phyloP scores from a whole-genome alignment of 2,888 invertebrate species.

The Anodontia alba region DNA sequence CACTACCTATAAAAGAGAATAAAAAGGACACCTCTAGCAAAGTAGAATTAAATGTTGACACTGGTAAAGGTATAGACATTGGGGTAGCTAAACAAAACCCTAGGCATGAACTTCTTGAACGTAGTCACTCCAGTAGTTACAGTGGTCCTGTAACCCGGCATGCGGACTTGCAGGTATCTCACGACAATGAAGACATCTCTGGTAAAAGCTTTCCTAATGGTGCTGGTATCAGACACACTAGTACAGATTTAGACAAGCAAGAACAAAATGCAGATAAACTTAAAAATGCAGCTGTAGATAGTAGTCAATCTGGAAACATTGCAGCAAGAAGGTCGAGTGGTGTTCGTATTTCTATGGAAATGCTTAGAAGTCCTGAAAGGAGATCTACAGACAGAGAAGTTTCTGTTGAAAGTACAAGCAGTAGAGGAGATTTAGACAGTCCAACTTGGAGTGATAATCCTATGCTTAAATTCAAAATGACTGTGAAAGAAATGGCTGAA shows the following conservation, averaged over 20 bases:
- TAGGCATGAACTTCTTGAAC: not conserved
- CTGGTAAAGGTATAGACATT: not conserved
- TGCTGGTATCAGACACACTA: no score
- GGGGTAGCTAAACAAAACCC: not conserved
- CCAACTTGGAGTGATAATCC: slow-evolving; percentile 5
- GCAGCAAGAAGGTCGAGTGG: not conserved
- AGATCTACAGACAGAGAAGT: not conserved
- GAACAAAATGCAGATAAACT: no score
- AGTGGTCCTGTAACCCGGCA: not conserved
- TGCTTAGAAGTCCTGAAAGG: not conserved
- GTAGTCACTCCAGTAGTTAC: not conserved
- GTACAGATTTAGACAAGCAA: no score
- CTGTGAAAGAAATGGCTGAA: slow-evolving; percentile 59
- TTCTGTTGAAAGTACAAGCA: not conserved
- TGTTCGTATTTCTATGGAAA: not conserved
- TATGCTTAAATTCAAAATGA: slow-evolving; percentile 39
- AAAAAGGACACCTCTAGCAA: not conserved
- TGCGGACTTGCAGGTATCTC: not conserved
- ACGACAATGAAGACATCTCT: no score
- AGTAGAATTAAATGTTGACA: not conserved
- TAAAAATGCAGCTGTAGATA: no score
- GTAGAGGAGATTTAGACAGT: not conserved
- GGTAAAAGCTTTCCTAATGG: no score
- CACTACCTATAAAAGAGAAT: not conserved
- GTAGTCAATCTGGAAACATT: no score